A percentile compares a stretch with the other conserved stretches of the same genome.
phyloP scores from a whole-genome alignment of 2,888 invertebrate genomes.

The Clostera curtula region DNA sequence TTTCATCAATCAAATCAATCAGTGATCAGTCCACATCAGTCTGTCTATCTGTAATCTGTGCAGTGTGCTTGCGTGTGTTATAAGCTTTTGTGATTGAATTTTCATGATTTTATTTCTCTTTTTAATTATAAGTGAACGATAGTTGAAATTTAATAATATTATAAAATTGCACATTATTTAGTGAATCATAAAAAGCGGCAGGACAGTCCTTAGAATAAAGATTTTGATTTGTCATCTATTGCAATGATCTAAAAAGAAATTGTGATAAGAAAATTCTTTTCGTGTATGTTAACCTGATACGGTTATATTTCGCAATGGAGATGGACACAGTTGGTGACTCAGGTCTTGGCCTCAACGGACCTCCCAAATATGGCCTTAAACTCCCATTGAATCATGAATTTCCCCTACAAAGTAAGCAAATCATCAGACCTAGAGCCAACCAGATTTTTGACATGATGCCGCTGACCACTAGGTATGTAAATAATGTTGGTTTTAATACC shows the following conservation, averaged over 20 bases:
- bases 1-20: too few species aligned
- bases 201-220: too few species aligned
- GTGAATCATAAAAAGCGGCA: too few species aligned
- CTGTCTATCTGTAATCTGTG: too few species aligned
- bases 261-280: neutral
- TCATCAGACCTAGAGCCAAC: slow-evolving; percentile 76
- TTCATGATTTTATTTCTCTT: too few species aligned
- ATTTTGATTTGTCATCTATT: too few species aligned
- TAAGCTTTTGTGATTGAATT: too few species aligned
- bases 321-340: slow-evolving; percentile 28
- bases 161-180: too few species aligned
- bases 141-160: too few species aligned
- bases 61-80: too few species aligned
- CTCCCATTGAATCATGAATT: slow-evolving; percentile 83
- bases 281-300: slow-evolving; percentile 5
- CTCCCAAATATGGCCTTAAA: slow-evolving; percentile 82
- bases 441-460: slow-evolving; percentile 83
- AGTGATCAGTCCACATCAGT: too few species aligned
- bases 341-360: slow-evolving; percentile 37
- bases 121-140: too few species aligned
- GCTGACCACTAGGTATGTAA: slow-evolving; percentile 78
- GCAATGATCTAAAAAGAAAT: neutral
- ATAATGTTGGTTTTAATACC: neutral
- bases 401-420: slow-evolving; percentile 82
- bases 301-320: slow-evolving; percentile 19